Evolutionary conservation across 2,797 vertebrate genomes (phyloP).

Genomic region (Sebastes aleutianus): DNA sequence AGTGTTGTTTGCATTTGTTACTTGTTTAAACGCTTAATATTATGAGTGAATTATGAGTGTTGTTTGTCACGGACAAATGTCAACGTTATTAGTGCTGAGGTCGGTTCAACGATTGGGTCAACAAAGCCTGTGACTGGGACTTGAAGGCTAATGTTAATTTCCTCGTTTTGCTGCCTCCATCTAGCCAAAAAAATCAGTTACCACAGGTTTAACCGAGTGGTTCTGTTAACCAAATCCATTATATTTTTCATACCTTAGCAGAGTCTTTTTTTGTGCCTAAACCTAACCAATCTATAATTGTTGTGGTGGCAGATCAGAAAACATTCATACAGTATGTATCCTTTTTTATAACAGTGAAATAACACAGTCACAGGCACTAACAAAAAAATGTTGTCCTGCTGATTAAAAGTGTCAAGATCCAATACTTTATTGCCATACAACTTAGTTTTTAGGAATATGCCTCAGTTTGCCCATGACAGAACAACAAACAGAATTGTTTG

Average conservation of each 20-base stretch:
- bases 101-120: not conserved
- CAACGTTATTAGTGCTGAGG: not conserved
- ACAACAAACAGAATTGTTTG: not conserved
- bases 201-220: too few species aligned
- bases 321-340: not conserved
- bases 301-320: not conserved
- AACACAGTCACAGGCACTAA: not conserved
- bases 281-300: not conserved
- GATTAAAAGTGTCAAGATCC: not conserved
- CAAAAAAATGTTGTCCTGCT: not conserved
- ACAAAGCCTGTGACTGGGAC: not conserved
- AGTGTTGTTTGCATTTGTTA: not conserved
- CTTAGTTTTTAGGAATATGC: not conserved
- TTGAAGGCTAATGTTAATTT: not conserved
- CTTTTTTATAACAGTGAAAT: not conserved
- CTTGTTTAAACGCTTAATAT: not conserved
- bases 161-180: not conserved
- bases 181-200: not conserved
- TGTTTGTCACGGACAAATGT: not conserved
- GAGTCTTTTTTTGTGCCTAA: not conserved
- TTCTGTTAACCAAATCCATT: accelerated
- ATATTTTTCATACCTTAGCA: not conserved
- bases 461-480: not conserved
- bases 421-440: not conserved
- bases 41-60: not conserved